These are phyloP conservation scores for Petrolisthes manimaculis DNA, from an alignment of 2,888 invertebrate species.

Conservation along the genomic window DNA sequence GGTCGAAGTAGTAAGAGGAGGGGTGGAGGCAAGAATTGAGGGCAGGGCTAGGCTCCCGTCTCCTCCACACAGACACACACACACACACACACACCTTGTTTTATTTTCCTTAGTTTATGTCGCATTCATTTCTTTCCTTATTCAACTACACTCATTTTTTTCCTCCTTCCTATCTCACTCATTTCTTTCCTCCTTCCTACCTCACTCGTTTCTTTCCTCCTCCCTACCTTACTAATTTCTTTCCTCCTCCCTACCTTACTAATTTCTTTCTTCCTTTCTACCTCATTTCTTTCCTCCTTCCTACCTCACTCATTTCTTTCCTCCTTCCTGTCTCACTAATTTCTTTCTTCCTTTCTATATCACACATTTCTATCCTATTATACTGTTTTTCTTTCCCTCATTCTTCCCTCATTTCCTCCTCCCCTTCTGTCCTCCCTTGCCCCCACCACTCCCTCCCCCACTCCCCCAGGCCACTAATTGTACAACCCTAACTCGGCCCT, in stretches of 20 bases:
- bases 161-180: not conserved
- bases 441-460: not conserved
- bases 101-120: too few relatives aligned
- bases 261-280: not conserved
- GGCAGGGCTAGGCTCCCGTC: not conserved
- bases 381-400: not conserved
- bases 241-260: not conserved
- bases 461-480: conserved; percentile 1
- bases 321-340: not conserved
- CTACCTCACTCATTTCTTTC: not conserved
- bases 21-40: not conserved
- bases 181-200: not conserved
- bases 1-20: not conserved
- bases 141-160: not conserved
- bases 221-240: not conserved
- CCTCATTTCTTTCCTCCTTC: not conserved
- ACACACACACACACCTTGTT: too few relatives aligned
- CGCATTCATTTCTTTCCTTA: too few relatives aligned
- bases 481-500: not conserved
- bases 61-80: not conserved
- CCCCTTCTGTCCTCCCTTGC: not conserved
- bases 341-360: not conserved
- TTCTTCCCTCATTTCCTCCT: not conserved
- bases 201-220: not conserved
- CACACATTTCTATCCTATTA: not conserved